A percentile compares a stretch with the other conserved stretches of the same genome.
phyloP scores from a whole-genome alignment of 1,140 invertebrate genomes.

The Diachasma alloeum region DNA sequence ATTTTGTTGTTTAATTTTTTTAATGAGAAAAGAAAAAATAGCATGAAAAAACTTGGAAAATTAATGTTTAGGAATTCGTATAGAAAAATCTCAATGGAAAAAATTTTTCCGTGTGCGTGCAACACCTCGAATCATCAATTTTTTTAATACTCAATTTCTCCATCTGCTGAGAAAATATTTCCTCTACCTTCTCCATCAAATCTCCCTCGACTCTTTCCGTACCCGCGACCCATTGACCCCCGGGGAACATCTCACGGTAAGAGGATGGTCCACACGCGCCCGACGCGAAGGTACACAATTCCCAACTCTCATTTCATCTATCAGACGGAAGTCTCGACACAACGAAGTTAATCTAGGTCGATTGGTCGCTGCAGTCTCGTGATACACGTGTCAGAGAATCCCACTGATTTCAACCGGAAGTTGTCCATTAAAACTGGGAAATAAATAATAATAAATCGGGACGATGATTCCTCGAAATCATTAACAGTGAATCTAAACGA shows the following conservation, averaged over 20 bases:
- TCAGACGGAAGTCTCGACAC: conserved; percentile 36
- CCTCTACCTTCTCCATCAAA: background rate
- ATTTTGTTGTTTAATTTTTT: too few species aligned
- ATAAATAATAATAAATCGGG: background rate
- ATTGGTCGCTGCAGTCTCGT: conserved; percentile 45
- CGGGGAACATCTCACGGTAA: background rate
- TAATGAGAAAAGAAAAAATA: too few species aligned
- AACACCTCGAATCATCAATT: too few species aligned
- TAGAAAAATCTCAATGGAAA: too few species aligned
- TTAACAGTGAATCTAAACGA: background rate
- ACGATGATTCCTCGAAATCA: background rate
- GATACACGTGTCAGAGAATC: background rate
- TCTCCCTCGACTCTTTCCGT: background rate
- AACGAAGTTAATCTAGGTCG: conserved; percentile 51
- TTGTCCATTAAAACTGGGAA: background rate
- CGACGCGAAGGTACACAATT: background rate
- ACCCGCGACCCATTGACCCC: background rate
- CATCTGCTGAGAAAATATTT: background rate
- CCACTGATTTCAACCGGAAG: background rate
- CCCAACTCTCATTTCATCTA: background rate
- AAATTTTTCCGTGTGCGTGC: too few species aligned
- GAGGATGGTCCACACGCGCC: background rate
- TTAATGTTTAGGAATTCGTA: too few species aligned
- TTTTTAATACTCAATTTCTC: too few species aligned
- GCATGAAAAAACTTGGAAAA: too few species aligned